Conservation (phyloP, 2,797 vertebrate species). For the Nothura maculosa region DNA sequence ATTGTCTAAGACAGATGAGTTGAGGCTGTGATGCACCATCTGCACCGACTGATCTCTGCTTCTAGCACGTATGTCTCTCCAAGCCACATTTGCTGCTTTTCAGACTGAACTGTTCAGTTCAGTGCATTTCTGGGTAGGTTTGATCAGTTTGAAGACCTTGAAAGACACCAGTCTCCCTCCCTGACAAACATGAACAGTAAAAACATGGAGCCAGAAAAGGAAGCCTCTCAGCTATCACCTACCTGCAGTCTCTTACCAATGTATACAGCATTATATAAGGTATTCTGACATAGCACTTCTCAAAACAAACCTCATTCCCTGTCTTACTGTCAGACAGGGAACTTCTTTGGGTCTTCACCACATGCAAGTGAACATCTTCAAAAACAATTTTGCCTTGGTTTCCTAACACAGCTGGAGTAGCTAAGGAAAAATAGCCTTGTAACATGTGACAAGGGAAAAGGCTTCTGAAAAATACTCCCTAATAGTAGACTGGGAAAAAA, state of each 20-base stretch:
- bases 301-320: background rate
- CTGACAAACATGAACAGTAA: background rate
- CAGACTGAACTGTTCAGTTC: background rate
- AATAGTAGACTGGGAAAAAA: background rate
- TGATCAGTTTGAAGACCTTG: background rate
- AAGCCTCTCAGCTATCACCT: background rate
- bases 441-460: background rate
- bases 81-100: background rate
- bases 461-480: background rate
- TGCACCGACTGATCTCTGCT: background rate
- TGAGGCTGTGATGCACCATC: background rate
- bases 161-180: background rate
- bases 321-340: background rate
- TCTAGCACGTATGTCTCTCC: background rate
- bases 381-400: background rate
- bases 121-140: background rate
- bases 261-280: background rate
- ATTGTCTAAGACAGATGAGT: accelerated
- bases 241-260: background rate
- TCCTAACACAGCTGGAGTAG: background rate
- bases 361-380: accelerated
- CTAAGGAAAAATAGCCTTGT: background rate
- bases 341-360: background rate
- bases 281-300: background rate
- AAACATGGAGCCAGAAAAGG: background rate